These are phyloP conservation scores for Stenopsyche tienmushanensis DNA, from an alignment of 1,140 invertebrate genomes.

Conservation along the genomic window DNA sequence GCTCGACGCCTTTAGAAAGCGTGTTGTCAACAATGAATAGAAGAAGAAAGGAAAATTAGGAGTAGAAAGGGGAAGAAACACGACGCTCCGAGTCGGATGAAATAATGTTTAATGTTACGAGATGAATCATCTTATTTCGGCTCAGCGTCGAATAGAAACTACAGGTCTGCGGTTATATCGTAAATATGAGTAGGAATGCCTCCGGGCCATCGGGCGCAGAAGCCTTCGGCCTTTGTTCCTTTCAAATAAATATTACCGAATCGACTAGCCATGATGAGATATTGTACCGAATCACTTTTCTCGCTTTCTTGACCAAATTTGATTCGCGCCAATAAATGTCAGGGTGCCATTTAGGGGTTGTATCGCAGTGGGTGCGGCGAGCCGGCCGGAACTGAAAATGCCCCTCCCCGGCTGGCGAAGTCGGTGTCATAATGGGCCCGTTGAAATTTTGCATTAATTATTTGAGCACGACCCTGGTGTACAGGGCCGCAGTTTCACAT, in stretches of 20 bases:
- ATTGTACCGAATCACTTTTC: no score
- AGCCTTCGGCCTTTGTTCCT: neutral
- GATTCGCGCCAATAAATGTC: no score
- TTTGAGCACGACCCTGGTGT: no score
- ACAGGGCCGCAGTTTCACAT: no score
- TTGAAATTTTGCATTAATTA: neutral
- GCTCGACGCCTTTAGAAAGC: conserved; percentile 16
- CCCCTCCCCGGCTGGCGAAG: neutral
- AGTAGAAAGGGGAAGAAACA: neutral
- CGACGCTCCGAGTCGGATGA: neutral
- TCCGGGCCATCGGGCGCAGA: neutral
- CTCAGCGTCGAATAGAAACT: neutral
- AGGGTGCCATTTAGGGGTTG: no score
- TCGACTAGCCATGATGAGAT: no score
- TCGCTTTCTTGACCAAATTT: no score
- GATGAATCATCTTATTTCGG: conserved; percentile 1
- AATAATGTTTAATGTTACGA: conserved; percentile 19
- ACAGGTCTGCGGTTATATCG: neutral
- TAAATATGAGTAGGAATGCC: neutral
- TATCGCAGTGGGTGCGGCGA: no score
- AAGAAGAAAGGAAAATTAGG: conserved; percentile 22
- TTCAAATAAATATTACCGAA: no score
- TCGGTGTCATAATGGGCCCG: neutral
- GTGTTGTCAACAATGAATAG: conserved; percentile 23
- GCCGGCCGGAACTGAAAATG: no score